phyloP scores from a whole-genome alignment of 2,113 vertebrate genomes.

The Sminthopsis crassicaudata region DNA sequence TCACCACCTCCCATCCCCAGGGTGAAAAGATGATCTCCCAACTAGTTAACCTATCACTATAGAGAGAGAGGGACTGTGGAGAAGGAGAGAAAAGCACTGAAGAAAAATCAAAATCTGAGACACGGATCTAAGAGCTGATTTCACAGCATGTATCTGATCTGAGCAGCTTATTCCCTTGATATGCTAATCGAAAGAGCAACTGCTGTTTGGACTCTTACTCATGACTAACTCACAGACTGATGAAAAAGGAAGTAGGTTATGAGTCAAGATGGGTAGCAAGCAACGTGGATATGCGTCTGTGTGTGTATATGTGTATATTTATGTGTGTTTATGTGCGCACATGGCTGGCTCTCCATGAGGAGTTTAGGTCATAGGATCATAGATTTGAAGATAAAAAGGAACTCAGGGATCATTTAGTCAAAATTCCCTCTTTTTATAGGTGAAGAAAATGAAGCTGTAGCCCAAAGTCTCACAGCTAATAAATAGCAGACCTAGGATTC shows the following conservation, averaged over 20 bases:
- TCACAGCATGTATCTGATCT: conserved; percentile 17
- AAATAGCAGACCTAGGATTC: neutral
- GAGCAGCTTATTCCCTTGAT: conserved; percentile 21
- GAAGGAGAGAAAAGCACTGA: neutral
- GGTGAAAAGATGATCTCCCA: neutral
- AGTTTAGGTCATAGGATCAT: neutral
- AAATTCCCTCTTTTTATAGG: neutral
- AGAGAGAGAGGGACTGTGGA: neutral
- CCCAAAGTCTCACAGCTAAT: neutral
- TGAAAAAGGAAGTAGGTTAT: neutral
- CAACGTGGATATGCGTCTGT: neutral
- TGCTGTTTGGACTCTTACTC: neutral
- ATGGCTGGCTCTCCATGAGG: neutral
- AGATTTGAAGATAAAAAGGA: neutral
- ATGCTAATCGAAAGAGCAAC: conserved; percentile 9
- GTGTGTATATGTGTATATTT: neutral
- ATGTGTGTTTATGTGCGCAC: neutral
- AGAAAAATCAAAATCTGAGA: neutral
- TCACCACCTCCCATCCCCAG: too few species aligned
- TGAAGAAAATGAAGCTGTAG: neutral
- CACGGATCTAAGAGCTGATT: neutral
- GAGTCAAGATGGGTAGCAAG: neutral
- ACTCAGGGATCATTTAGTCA: neutral
- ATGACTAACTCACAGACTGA: neutral
- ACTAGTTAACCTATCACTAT: neutral